Evolutionary conservation across 1,140 invertebrate species (phyloP), one percentile per base, ranked within the genome.

Genomic region (Drosophila obscura): DNA sequence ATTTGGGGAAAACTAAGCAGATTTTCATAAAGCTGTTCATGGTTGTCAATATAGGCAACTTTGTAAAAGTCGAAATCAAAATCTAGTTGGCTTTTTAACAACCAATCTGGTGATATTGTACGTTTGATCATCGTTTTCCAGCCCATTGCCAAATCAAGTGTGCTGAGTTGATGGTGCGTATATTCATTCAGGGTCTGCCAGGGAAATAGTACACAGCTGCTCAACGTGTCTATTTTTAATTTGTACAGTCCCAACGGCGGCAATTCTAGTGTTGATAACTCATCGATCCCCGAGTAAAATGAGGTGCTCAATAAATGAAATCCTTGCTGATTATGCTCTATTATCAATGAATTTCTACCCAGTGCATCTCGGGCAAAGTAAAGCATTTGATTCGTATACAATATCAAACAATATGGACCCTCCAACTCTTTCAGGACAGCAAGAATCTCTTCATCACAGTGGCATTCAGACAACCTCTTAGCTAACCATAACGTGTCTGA

Each of bases 321-420:
- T 46, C 95, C 78, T 26, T 90, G 78, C 45, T 92, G 71, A 8
- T 92, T 90, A 71, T 93, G 91, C 87, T 94, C 94, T 84, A 96
- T 94, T 15, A 98, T 92, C 41, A 98, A 93, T 92, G 96, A 97
- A 71, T 96, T 95, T 74, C 97, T 93, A 24, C 98, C 98, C 92
- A 97, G 95, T 69, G 93, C 93, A 93, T 99, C 98, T 91, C 97
- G 93, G 6, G 95, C 95, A 93, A 98, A 98, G 93, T 96, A 98
- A 41, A 99, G 72, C 13, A 87, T 91, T 51, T 94, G 92, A 3
- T 89, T 94, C 8, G 31, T 93, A 91, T 94, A 96, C 90, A 96
- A 97, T 51, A 98, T 94, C 58, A 98, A 94, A 69, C 96, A 94
- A 92, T 95, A 98, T 43, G 98, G 97, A 15, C 97, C 98, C 75